Evolutionary conservation across 2,888 invertebrate genomes (phyloP), one percentile per base, ranked within the genome.

Genomic region (Latheticus oryzae): DNA sequence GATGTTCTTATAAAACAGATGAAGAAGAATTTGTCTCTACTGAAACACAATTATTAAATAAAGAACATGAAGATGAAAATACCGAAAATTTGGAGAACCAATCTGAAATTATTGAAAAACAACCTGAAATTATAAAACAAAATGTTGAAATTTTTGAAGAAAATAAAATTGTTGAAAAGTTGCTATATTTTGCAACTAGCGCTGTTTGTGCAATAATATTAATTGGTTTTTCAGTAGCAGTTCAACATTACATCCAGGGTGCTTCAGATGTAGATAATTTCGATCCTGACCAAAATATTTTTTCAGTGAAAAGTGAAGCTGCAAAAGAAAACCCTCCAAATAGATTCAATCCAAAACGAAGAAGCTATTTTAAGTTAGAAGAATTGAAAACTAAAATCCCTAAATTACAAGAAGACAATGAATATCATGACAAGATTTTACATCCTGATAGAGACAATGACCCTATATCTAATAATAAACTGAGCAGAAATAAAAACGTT

Each of bases 1-100:
- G 55, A 4, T 26, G 51, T 16, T 52, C 48, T 5, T 47, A 40
- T 12, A 32, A 52, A 17, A 37, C 21, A 11, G 55, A 52, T 15
- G 60, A 60, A 8, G 52, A 57, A 3, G 53, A 54, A 40, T 9
- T 21, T 3, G 2, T 26, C 1, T 9, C 13, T 32, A 28, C 11
- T 12, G 30, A 40, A 21, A 7, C 13, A 5, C 15, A 15, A 11
- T 4, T n/a, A n/a, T n/a, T n/a, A 24, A 42, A 1, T 7, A 7
- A 12, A 5, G n/a, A 24, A 42, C 2, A 1, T 40, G 5, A 8
- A 42, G 26, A n/a, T 21, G 38, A 12, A 13, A 17, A 38, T 8
- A 2, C 38, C 7, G 23, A 23, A 19, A 1, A 9, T 3, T 16
- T 19, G 4, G 33, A 33, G 15, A 33, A 33, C 5, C 13, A 12